A percentile compares a stretch with the other conserved stretches of the same genome.
Conservation (phyloP, 2,113 vertebrate species). For the Sinosuthora webbiana region DNA sequence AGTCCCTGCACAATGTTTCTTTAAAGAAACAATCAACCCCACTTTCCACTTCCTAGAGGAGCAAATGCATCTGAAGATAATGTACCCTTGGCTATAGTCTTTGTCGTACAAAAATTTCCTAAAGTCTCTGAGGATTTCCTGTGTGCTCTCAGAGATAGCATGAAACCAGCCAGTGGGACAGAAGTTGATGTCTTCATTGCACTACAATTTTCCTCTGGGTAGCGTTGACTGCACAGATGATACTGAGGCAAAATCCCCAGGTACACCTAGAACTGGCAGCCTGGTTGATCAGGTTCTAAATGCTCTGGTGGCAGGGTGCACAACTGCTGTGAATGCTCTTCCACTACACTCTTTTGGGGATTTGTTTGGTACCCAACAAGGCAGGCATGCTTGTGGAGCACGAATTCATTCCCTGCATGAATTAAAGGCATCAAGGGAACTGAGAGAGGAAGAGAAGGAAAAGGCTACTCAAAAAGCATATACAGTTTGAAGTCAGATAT, state of each 20-base stretch:
- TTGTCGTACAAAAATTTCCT: neutral
- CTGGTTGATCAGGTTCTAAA: neutral
- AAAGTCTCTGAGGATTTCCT: neutral
- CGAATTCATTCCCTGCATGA: neutral
- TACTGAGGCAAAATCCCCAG: neutral
- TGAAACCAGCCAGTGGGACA: neutral
- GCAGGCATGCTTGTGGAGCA: neutral
- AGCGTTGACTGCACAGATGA: neutral
- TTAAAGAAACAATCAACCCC: neutral
- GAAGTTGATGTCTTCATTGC: neutral
- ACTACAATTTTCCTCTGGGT: neutral
- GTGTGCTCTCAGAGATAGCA: neutral
- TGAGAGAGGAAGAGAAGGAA: neutral
- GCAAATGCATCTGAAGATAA: neutral
- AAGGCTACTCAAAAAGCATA: neutral
- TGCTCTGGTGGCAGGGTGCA: neutral
- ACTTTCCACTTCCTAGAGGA: neutral
- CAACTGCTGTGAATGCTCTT: neutral
- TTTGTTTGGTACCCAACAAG: neutral
- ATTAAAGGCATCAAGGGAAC: neutral
- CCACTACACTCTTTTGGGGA: neutral
- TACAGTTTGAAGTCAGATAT: neutral
- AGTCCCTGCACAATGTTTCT: neutral
- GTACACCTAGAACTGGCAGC: neutral
- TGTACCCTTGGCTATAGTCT: neutral